Conservation (phyloP, 2,888 invertebrate species). For the Agonum fuliginosum region DNA sequence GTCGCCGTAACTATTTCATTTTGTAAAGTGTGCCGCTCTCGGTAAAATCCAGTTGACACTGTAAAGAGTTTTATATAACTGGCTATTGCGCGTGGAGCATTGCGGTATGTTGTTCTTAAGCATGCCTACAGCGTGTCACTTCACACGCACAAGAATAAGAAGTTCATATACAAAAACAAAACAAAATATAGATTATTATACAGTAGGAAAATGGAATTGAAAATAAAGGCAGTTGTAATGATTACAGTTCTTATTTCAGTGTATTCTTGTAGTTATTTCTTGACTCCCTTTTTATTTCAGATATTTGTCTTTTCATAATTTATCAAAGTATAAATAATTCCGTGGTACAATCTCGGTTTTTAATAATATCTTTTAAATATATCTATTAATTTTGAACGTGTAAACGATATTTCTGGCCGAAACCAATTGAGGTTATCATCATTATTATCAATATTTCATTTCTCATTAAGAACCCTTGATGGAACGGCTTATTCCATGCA, state of each 20-base stretch:
- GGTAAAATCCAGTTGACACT: conserved; percentile 58
- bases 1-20: conserved; percentile 12
- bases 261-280: conserved; percentile 34
- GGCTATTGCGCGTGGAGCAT: conserved; percentile 69
- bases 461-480: conserved; percentile 48
- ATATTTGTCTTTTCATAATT: not conserved
- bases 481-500: conserved; percentile 24
- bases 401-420: conserved; percentile 43
- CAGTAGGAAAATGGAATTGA: conserved; percentile 72
- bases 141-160: conserved; percentile 65
- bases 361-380: conserved; percentile 10
- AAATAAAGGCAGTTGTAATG: conserved; percentile 71
- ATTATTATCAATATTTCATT: conserved; percentile 57
- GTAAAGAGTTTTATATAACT: conserved; percentile 70
- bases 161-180: conserved; percentile 65
- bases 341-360: not conserved
- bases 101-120: conserved; percentile 32
- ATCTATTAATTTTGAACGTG: conserved; percentile 44
- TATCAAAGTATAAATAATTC: not conserved
- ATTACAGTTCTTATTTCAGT: conserved; percentile 60
- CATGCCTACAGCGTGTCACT: conserved; percentile 66
- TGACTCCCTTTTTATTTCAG: conserved; percentile 5
- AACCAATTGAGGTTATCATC: conserved; percentile 49
- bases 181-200: conserved; percentile 69
- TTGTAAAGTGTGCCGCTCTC: not conserved